Evolutionary conservation across 2,113 vertebrate genomes (phyloP), one percentile per base, ranked within the genome.

Genomic region (Syrrhaptes paradoxus): DNA sequence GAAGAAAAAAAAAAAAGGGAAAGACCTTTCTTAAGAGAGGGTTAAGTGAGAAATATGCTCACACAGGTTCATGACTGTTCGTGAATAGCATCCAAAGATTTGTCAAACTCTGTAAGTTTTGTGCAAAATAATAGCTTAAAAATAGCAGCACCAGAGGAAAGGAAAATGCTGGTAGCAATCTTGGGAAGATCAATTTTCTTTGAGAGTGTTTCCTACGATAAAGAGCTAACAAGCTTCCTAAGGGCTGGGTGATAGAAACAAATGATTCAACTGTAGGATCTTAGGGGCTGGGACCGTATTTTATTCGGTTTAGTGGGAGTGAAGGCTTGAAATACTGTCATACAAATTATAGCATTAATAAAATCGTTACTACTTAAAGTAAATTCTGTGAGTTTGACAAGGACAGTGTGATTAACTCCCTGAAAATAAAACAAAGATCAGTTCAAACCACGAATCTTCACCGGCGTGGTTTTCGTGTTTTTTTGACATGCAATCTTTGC

Each of bases 41-140:
- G 15, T 65, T 70, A 68, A 52, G 46, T 54, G 51, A 86, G 71
- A 73, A 74, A 59, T 43, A 17, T 66, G 70, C 38, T 62, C 32
- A 75, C 52, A 36, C 15, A 61, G 26, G 54, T n/a, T 63, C n/a
- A 31, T 62, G 54, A 38, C 74, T 43, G 17, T 38, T 80, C 54
- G 31, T 88, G 58, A 81, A 48, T 26, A 77, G 14, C 31, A 57
- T 72, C n/a, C 48, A 68, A 63, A 76, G 74, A 72, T 57, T 88
- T 72, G n/a, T 85, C 74, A 62, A 88, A 76, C 31, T 87, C 67
- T 76, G 6, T 61, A 81, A 76, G 36, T 72, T 91, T 85, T 59
- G 75, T 88, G 71, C 16, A 34, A 66, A 95, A 76, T 63, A 93
- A 58, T 80, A 85, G 70, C 49, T 67, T 91, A 67, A 91, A 88